A percentile compares a stretch with the other conserved stretches of the same genome.
Conservation (phyloP, 1,140 invertebrate genomes). For the Heterodera schachtii region DNA sequence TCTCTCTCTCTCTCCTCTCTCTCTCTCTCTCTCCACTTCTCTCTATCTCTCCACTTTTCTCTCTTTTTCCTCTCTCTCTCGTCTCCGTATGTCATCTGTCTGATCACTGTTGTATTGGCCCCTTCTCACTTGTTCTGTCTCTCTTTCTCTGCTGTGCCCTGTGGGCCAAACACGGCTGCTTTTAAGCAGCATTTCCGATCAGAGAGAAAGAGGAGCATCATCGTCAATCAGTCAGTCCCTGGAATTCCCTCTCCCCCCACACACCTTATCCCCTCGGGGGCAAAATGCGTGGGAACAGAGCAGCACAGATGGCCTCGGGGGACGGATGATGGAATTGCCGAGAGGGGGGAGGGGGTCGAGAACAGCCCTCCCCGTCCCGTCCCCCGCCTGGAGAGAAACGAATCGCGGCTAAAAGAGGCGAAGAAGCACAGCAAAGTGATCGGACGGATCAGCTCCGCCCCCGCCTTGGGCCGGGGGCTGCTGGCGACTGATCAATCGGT, state of each 20-base stretch:
- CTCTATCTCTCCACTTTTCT: no score
- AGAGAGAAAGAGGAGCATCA: not conserved
- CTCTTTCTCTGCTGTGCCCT: not conserved
- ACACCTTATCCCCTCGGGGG: no score
- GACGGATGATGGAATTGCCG: no score
- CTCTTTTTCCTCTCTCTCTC: no score
- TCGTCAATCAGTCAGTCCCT: not conserved
- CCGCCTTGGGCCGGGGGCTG: not conserved
- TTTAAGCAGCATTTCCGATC: not conserved
- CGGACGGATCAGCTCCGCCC: not conserved
- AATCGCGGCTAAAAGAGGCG: no score
- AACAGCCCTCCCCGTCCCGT: not conserved
- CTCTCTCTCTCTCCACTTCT: no score
- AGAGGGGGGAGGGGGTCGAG: no score
- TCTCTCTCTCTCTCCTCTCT: no score
- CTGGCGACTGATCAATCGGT: not conserved
- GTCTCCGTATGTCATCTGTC: no score
- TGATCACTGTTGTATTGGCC: no score
- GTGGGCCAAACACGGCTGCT: not conserved
- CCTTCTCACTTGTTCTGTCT: not conserved
- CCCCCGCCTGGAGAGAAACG: no score
- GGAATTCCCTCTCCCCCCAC: not conserved
- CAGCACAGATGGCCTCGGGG: not conserved
- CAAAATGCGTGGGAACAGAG: not conserved
- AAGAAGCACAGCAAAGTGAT: not conserved